Base-by-base conservation (phyloP, 2,797 vertebrate genomes). In the Tinamus major region DNA sequence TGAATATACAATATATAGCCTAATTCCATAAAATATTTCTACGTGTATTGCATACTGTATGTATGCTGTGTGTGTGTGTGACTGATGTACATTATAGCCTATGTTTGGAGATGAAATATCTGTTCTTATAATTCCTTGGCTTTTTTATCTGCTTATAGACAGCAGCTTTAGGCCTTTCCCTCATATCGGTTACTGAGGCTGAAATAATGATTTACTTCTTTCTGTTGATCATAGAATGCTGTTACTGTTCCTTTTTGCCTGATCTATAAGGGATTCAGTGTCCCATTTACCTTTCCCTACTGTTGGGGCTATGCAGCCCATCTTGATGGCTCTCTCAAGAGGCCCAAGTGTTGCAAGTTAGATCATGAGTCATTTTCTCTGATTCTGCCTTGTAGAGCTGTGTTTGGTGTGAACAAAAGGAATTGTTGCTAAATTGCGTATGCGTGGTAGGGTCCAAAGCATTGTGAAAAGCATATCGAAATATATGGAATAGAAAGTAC, bases 251-350 rank as follows among this genome's bases (percentile, higher is more conserved):
- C 33, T 59, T 71, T 79, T 74, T 62, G 18, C n/a, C 21, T 18
- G 12, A 63, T 92, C n/a, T 6, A 7, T 21, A 64, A 16, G 31
- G n/a, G 61, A 70, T 89, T 75, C 24, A 79, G 1, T 37, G 24
- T 85, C 48, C 53, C 31, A 49, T 84, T 95, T 93, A 84, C 77
- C 44, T 93, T 94, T 74, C 41, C 48, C 13, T 44, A 55, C 23
- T 7, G 5, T 14, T 46, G 35, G 77, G 39, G 29, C 35, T 84
- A 44, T 15, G 63, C 18, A 82, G 18, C 31, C 4, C n/a, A 64
- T 82, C 79, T 79, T 39, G 42, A 41, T 19, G 20, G 17, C 68
- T 79, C 18, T 62, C 1, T 72, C 8, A 2, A 67, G 85, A 81
- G 53, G 3, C 3, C 48, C 12, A 19, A 19, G 56, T 74, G 76